phyloP scores from a whole-genome alignment of 2,113 vertebrate genomes.

The Pygoscelis adeliae region DNA sequence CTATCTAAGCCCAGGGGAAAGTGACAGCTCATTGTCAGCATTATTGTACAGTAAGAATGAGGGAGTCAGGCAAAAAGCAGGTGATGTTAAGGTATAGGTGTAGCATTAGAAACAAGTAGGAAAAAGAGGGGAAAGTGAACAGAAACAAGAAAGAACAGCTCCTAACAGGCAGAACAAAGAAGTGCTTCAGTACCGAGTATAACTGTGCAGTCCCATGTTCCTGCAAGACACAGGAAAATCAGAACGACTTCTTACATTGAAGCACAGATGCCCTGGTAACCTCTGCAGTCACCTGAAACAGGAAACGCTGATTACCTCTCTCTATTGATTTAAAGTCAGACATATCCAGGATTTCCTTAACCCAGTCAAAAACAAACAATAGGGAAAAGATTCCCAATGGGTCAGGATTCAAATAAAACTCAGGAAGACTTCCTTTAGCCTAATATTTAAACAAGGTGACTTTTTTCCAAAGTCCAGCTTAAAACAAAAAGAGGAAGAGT shows the following conservation, averaged over 20 bases:
- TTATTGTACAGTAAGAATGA: neutral
- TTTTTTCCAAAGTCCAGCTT: neutral
- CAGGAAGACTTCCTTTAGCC: neutral
- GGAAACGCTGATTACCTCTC: neutral
- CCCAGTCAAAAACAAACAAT: neutral
- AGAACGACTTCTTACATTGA: fast-evolving
- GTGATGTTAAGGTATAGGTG: neutral
- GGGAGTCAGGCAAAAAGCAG: neutral
- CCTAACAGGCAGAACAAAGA: neutral
- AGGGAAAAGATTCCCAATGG: neutral
- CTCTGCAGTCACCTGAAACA: neutral
- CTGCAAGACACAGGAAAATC: neutral
- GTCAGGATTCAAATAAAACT: neutral
- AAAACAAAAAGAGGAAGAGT: neutral
- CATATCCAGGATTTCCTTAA: neutral
- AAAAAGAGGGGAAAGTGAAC: neutral
- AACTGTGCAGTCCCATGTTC: neutral
- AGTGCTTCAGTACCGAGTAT: neutral
- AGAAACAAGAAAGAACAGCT: neutral
- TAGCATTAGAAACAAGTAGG: neutral
- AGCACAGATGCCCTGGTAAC: neutral
- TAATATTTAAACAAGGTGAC: neutral
- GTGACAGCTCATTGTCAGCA: neutral
- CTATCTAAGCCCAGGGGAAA: neutral
- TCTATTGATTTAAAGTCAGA: neutral